Evolutionary conservation across 2,113 vertebrate species (phyloP).

Genomic region (Numenius arquata): DNA sequence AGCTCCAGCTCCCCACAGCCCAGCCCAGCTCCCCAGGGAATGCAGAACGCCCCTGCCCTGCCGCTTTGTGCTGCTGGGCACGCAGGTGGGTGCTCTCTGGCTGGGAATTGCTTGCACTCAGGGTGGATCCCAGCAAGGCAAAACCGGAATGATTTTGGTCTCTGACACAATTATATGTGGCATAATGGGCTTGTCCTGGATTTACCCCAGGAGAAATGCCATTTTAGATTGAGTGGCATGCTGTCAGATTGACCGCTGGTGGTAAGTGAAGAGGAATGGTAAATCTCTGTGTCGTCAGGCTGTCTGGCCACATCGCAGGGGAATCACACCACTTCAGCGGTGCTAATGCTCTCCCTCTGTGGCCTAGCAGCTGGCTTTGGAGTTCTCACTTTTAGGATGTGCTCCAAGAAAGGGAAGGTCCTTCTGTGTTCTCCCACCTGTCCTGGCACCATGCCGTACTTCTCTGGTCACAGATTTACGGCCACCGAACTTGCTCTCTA

Average conservation of each 20-base stretch:
- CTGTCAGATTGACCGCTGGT: neutral
- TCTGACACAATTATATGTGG: neutral
- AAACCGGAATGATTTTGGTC: neutral
- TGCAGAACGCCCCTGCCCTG: neutral
- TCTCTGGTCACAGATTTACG: neutral
- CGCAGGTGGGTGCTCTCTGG: neutral
- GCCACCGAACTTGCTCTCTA: neutral
- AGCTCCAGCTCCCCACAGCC: neutral
- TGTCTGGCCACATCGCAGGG: neutral
- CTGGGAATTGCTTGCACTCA: fast-evolving
- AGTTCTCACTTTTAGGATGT: neutral
- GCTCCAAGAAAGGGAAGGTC: neutral
- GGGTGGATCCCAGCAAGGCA: neutral
- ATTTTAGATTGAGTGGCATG: neutral
- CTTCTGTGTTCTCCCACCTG: neutral
- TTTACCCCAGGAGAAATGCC: neutral
- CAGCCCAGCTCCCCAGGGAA: fast-evolving
- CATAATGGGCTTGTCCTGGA: neutral
- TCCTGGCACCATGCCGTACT: neutral
- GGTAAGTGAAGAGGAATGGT: neutral
- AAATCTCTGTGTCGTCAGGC: neutral
- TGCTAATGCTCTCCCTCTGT: fast-evolving
- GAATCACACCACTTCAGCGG: fast-evolving
- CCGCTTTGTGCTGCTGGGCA: neutral
- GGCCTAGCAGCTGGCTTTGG: neutral